phyloP scores from a whole-genome alignment of 2,113 vertebrate species.

The Porphyrio hochstetteri region DNA sequence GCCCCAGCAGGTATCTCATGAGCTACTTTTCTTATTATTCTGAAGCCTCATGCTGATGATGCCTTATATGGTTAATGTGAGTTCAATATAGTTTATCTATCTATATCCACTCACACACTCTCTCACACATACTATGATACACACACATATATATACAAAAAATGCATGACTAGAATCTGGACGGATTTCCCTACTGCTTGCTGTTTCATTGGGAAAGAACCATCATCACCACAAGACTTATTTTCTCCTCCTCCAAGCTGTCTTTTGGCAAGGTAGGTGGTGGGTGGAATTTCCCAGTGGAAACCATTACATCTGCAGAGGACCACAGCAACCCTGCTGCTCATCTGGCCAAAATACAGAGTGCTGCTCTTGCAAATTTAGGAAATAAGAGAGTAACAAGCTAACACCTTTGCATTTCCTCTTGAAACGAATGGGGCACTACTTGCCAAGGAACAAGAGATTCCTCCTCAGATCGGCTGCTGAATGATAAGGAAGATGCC shows the following conservation, averaged over 20 bases:
- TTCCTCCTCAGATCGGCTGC: neutral
- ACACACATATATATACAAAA: neutral
- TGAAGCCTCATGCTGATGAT: neutral
- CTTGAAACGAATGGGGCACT: too few relatives aligned
- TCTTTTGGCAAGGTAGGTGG: neutral
- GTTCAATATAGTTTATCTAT: neutral
- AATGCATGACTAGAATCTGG: neutral
- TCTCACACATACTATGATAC: neutral
- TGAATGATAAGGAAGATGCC: neutral
- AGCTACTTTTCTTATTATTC: neutral
- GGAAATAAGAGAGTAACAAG: neutral
- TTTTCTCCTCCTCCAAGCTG: neutral
- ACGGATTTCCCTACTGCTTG: neutral
- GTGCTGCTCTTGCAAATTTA: neutral
- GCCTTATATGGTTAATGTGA: neutral
- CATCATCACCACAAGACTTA: neutral
- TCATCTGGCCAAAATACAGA: neutral
- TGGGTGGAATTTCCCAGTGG: neutral
- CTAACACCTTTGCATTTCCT: too few relatives aligned
- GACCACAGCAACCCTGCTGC: neutral
- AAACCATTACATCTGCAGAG: neutral
- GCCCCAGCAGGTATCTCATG: too few relatives aligned
- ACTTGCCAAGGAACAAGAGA: neutral
- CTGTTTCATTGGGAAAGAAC: neutral
- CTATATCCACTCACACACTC: neutral